A percentile compares a stretch with the other conserved stretches of the same genome.
Evolutionary conservation across 2,113 vertebrate species (phyloP).

Genomic region (Conger conger): DNA sequence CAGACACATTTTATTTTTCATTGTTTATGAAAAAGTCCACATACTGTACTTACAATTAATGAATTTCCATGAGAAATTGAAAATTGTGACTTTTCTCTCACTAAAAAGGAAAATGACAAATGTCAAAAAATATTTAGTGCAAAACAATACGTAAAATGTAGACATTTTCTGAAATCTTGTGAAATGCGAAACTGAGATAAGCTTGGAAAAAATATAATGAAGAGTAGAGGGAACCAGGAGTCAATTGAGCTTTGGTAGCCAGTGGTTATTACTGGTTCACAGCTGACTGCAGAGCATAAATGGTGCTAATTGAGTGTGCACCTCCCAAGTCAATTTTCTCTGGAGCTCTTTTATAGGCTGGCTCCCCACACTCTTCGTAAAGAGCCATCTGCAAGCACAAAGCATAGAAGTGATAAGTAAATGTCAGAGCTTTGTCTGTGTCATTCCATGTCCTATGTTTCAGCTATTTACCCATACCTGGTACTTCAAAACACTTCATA

Average conservation of each 20-base stretch:
- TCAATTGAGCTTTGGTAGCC: not conserved
- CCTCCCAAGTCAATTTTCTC: not conserved
- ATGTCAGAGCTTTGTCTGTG: not conserved
- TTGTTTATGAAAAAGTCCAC: no score
- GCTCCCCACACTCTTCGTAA: constrained; percentile 40
- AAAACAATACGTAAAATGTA: no score
- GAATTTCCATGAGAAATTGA: no score
- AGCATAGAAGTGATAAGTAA: not conserved
- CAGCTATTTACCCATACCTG: not conserved
- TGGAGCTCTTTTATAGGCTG: constrained; percentile 11
- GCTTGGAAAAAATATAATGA: no score
- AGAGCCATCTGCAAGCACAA: constrained; percentile 15
- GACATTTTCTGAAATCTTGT: no score
- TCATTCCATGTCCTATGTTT: not conserved
- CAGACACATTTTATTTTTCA: no score
- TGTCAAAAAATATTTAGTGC: no score
- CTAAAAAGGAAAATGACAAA: no score
- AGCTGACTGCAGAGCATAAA: constrained; percentile 53
- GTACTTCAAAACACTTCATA: no score
- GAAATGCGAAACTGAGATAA: no score
- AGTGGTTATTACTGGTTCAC: constrained; percentile 30
- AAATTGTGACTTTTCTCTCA: no score
- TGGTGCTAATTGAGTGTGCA: constrained; percentile 15
- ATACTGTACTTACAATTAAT: no score
- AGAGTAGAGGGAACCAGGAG: not conserved